Percentiles rank a stretch among this genome's conserved stretches.
Evolutionary conservation across 2,888 invertebrate genomes (phyloP).

Genomic region (Coecobrya sp.): DNA sequence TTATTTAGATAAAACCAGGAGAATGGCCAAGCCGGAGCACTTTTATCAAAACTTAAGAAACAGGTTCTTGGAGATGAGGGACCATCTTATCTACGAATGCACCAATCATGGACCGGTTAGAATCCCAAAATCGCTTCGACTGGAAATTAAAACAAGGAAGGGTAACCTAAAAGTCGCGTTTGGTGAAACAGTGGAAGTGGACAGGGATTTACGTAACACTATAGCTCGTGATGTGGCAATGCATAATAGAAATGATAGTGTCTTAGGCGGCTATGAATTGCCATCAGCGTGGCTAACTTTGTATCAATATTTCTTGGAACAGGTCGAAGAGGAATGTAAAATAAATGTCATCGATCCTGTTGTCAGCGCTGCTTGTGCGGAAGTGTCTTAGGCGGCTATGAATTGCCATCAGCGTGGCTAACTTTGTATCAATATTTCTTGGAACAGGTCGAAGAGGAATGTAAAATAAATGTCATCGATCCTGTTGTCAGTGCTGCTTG

Average conservation of each 20-base stretch:
- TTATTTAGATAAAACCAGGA: conserved; percentile 21
- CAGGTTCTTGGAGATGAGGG: conserved; percentile 53
- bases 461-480: not conserved
- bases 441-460: not conserved
- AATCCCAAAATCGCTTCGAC: not conserved
- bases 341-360: not conserved
- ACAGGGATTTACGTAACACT: not conserved
- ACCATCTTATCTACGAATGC: conserved; percentile 30
- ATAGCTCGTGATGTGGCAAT: not conserved
- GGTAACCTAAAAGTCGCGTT: not conserved
- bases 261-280: too few species aligned
- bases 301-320: not conserved
- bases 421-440: not conserved
- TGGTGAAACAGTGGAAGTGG: not conserved
- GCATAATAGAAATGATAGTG: too few species aligned
- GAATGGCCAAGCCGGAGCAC: not conserved
- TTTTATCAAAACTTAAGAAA: not conserved
- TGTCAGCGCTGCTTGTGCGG: not conserved
- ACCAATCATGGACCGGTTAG: not conserved
- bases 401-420: not conserved
- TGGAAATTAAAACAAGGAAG: conserved; percentile 36
- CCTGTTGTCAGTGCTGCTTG: not conserved
- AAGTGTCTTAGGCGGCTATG: too few species aligned
- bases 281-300: not conserved
- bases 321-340: not conserved